phyloP scores from a whole-genome alignment of 2,797 vertebrate genomes.

The Rhinichthys osculus region DNA sequence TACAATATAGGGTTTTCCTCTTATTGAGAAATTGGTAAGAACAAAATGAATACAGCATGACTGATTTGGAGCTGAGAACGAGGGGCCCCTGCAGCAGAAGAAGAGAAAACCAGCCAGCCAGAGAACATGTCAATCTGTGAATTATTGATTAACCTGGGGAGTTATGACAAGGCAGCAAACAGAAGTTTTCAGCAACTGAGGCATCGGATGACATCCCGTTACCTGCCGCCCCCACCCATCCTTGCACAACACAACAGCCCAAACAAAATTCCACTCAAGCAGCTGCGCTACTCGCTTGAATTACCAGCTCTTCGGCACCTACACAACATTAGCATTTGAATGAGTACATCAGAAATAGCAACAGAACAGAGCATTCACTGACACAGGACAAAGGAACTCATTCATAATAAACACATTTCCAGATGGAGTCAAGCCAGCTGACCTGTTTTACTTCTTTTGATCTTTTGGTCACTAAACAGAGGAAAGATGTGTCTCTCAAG shows the following conservation, averaged over 20 bases:
- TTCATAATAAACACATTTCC: constrained; percentile 42
- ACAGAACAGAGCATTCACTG: constrained; percentile 29
- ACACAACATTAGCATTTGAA: constrained; percentile 34
- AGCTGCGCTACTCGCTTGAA: constrained; percentile 7
- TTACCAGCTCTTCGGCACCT: constrained; percentile 31
- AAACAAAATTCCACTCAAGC: constrained; percentile 19
- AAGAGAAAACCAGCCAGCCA: constrained; percentile 34
- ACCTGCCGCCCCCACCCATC: constrained; percentile 16
- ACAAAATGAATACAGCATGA: constrained; percentile 1
- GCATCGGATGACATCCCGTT: not conserved
- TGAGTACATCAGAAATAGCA: constrained; percentile 28
- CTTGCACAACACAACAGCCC: constrained; percentile 3
- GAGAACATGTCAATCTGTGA: constrained; percentile 46
- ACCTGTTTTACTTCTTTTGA: constrained; percentile 30
- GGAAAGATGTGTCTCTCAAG: not conserved
- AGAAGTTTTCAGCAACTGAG: constrained; percentile 28
- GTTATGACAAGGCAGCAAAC: constrained; percentile 45
- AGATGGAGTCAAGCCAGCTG: constrained; percentile 3
- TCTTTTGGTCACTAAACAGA: constrained; percentile 22
- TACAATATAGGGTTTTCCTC: constrained; percentile 3
- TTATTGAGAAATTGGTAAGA: constrained; percentile 19
- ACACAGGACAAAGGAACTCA: constrained; percentile 28
- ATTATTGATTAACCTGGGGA: constrained; percentile 58
- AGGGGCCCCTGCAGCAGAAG: constrained; percentile 32
- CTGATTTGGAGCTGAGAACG: constrained; percentile 15